These are phyloP conservation scores for Oscheius onirici DNA, from an alignment of 2,888 invertebrate species.

Conservation along the genomic window DNA sequence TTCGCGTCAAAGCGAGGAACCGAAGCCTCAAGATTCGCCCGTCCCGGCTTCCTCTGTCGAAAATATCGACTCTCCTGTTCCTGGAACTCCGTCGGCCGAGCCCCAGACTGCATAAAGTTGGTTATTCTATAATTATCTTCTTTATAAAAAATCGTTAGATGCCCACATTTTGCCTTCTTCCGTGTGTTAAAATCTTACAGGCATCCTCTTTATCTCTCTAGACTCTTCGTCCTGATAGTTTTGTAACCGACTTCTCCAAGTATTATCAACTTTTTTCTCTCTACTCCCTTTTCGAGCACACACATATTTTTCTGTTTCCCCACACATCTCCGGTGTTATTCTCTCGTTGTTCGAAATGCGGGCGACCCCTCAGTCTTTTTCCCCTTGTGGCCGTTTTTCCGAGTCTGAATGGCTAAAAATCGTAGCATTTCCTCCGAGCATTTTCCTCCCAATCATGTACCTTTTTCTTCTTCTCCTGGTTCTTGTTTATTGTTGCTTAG, in stretches of 20 bases:
- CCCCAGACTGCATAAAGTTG: slow-evolving; percentile 10
- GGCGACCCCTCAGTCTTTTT: slow-evolving; percentile 1
- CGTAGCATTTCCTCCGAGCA: background rate
- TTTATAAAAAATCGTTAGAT: background rate
- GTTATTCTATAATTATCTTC: background rate
- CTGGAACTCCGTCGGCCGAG: slow-evolving; percentile 7
- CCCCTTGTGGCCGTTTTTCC: too few relatives aligned
- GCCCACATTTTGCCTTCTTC: background rate
- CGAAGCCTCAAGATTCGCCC: background rate
- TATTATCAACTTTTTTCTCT: slow-evolving; percentile 10
- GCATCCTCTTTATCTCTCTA: background rate
- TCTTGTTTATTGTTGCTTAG: background rate
- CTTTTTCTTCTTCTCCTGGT: background rate
- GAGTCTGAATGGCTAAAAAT: background rate
- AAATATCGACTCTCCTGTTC: background rate
- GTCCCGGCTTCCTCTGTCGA: background rate
- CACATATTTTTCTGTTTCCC: background rate
- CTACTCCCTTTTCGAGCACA: slow-evolving; percentile 1
- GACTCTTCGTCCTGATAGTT: background rate
- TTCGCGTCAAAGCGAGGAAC: background rate
- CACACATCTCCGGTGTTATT: slow-evolving; percentile 17
- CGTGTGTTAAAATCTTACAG: background rate
- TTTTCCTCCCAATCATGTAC: background rate
- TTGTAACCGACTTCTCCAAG: background rate
- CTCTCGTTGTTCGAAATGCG: slow-evolving; percentile 24